Evolutionary conservation across 2,797 vertebrate genomes (phyloP), one percentile per base, ranked within the genome.

Genomic region (Chiropotes sagulatus): DNA sequence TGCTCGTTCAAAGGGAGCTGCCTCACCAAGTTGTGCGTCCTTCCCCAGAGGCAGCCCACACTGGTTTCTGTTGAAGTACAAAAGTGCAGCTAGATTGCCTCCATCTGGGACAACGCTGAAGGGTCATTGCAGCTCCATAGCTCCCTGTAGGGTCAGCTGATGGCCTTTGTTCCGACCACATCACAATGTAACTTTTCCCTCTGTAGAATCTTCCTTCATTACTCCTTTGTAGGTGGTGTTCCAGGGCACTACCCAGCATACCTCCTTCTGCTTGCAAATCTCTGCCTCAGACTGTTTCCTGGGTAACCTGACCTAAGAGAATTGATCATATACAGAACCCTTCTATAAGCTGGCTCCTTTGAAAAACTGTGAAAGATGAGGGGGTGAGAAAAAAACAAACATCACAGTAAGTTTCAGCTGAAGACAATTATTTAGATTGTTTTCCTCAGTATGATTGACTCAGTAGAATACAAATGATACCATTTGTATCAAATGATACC

Each of bases 401-500:
- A 88, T 33, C 46, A 20, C 5, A 50, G n/a, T 46, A 88, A 67
- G 26, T 90, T 86, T 90, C 28, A 83, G 33, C 1, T 73, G 22
- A 28, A 93, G 48, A 26, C 52, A 48, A 81, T 90, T 83, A 92
- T 76, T 84, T 52, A 67, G 44, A 80, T 33, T 90, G 58, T 17
- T 93, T 88, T 44, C 85, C 82, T 81, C 48, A 48, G 46, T 82
- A 24, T 86, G 41, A 54, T 24, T 79, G 33, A 3, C 28, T 80
- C 94, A 94, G 80, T 61, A 64, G 78, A 52, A 52, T 41, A 76
- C 12, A 39, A 73, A 83, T 26, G 39, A 83, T 4, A 87, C 48
- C 46, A 12, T 20, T 33, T 39, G 36, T 3, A 39, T 39, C 36
- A 39, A 73, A 83, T 26, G 39, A 83, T 4, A 87, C 48, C 46